A percentile compares a stretch with the other conserved stretches of the same genome.
Evolutionary conservation across 2,888 invertebrate species (phyloP).

Genomic region (Proisotoma minuta): DNA sequence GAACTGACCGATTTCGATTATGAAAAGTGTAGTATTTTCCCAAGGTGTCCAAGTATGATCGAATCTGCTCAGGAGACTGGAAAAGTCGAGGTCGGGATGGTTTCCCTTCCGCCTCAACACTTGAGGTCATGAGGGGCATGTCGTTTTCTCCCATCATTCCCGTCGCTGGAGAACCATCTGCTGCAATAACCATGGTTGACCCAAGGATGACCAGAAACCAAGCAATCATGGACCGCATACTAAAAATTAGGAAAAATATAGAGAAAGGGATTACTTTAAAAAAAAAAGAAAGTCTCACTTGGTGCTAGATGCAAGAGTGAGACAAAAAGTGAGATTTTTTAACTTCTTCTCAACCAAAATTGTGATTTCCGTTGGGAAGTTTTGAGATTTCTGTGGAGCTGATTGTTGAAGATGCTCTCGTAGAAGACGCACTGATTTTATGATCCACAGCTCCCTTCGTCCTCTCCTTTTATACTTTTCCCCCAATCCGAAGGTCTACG

Average conservation of each 20-base stretch:
- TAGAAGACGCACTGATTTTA: no score
- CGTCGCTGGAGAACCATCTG: conserved; percentile 13
- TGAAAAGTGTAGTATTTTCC: conserved; percentile 55
- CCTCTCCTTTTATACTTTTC: conserved; percentile 3
- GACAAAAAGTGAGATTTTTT: no score
- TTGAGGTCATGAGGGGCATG: conserved; percentile 19
- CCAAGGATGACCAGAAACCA: conserved; percentile 20
- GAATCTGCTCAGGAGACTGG: conserved; percentile 54
- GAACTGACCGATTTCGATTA: not conserved
- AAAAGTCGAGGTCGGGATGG: conserved; percentile 52
- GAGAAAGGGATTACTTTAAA: no score
- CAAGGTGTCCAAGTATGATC: conserved; percentile 55
- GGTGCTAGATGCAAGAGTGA: no score
- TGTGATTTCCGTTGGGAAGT: no score
- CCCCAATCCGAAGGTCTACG: not conserved
- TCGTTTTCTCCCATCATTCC: not conserved
- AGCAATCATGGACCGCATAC: conserved; percentile 25
- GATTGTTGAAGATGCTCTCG: no score
- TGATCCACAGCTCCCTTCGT: not conserved
- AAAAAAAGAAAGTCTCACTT: no score
- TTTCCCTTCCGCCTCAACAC: conserved; percentile 41
- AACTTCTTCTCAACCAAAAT: no score
- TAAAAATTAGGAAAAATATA: no score
- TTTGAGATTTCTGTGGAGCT: no score
- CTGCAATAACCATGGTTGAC: conserved; percentile 16